Conservation (phyloP, 2,888 invertebrate genomes). For the Vanessa cardui region DNA sequence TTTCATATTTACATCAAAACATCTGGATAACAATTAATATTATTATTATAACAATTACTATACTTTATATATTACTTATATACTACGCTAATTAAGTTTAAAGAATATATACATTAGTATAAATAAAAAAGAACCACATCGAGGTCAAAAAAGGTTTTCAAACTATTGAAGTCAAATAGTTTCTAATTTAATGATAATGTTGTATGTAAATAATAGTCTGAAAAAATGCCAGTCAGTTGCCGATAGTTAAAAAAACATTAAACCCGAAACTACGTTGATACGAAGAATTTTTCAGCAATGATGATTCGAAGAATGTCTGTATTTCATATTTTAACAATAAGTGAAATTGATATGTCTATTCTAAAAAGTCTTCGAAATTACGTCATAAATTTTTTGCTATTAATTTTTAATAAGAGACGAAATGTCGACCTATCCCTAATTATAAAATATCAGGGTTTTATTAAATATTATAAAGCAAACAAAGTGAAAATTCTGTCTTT, state of each 20-base stretch:
- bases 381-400: too few species aligned
- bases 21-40: background rate
- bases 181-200: background rate
- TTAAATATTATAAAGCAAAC: background rate
- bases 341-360: too few species aligned
- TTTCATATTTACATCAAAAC: background rate
- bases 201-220: background rate
- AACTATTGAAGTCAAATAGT: background rate
- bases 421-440: too few species aligned
- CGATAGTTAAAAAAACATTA: constrained; percentile 18
- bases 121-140: background rate
- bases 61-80: too few species aligned
- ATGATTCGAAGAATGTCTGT: too few species aligned
- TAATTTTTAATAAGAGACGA: too few species aligned
- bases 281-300: background rate
- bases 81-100: too few species aligned
- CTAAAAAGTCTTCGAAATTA: too few species aligned
- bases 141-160: background rate
- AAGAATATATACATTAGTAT: too few species aligned
- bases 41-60: background rate
- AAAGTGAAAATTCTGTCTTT: constrained; percentile 19
- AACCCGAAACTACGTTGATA: background rate
- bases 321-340: too few species aligned
- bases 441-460: too few species aligned
- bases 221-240: constrained; percentile 13